Conservation (phyloP, 2,113 vertebrate species). For the Speoplatyrhinus poulsoni region DNA sequence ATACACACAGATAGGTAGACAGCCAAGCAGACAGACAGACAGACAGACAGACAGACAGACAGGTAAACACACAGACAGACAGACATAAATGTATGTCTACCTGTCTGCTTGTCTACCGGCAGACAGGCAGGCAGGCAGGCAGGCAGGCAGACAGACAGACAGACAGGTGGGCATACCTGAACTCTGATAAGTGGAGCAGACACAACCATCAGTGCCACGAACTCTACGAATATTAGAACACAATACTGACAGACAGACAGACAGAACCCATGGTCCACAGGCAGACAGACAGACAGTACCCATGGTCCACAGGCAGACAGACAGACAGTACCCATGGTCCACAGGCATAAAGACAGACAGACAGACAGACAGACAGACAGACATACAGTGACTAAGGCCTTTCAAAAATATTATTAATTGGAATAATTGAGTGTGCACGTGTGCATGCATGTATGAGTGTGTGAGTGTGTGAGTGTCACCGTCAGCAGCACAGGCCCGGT, state of each 20-base stretch:
- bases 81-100: not conserved
- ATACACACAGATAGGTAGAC: no score
- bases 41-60: not conserved
- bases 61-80: not conserved
- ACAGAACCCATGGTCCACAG: not conserved
- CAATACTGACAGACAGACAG: constrained; percentile 49
- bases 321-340: no score
- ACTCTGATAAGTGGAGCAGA: constrained; percentile 59
- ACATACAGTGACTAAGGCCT: not conserved
- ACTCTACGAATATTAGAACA: constrained; percentile 58
- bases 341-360: no score
- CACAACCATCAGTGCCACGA: constrained; percentile 62
- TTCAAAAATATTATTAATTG: not conserved
- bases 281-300: no score
- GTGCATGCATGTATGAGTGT: not conserved
- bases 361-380: no score
- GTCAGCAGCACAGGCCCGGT: constrained; percentile 51
- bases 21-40: not conserved
- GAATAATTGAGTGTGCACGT: not conserved
- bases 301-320: no score
- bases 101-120: no score
- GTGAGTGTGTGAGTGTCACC: constrained; percentile 43
- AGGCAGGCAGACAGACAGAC: no score
- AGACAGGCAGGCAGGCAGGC: no score
- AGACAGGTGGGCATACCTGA: constrained; percentile 41